phyloP scores from a whole-genome alignment of 2,888 invertebrate genomes.

The Lasioglossum zephyrum region DNA sequence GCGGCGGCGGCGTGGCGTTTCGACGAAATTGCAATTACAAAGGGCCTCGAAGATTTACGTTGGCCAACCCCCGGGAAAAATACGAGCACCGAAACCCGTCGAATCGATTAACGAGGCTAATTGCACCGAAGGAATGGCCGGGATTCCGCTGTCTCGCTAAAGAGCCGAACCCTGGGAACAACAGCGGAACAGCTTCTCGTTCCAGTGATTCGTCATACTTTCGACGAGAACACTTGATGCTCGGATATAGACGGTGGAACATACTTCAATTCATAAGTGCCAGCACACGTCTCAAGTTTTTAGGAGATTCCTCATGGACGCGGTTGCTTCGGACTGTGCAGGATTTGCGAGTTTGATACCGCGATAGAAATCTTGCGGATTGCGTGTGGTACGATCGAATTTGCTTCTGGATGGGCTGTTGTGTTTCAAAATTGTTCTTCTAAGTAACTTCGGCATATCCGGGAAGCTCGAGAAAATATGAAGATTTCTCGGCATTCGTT shows the following conservation, averaged over 20 bases:
- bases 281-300: neutral
- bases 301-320: neutral
- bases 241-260: neutral
- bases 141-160: neutral
- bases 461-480: neutral
- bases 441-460: neutral
- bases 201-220: constrained; percentile 39
- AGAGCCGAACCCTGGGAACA: constrained; percentile 48
- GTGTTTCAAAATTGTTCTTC: neutral
- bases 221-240: neutral
- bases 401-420: neutral
- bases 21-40: constrained; percentile 17
- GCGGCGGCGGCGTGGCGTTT: neutral
- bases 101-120: constrained; percentile 36
- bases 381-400: neutral
- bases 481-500: neutral
- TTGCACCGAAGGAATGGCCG: neutral
- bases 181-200: constrained; percentile 73
- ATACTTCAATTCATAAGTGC: neutral
- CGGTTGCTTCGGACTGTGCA: neutral
- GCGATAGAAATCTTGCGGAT: neutral
- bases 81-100: neutral
- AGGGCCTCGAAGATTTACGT: constrained; percentile 15
- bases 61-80: constrained; percentile 1
- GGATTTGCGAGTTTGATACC: neutral